Base-by-base conservation (phyloP, 2,888 invertebrate species). In the Cryptops parisi region DNA sequence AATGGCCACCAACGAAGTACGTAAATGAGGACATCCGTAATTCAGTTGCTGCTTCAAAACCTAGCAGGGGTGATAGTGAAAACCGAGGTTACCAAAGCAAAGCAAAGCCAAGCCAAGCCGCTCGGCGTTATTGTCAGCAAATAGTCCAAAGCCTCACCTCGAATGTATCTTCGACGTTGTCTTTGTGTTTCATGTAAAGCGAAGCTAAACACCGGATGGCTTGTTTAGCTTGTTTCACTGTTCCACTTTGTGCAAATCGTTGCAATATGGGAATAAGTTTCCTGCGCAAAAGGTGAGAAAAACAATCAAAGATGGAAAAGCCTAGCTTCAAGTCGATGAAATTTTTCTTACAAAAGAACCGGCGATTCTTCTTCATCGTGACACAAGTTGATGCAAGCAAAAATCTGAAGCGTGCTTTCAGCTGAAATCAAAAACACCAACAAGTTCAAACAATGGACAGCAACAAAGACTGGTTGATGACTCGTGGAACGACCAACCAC, bases 211-310 rank as follows among this genome's bases (percentile, higher is more conserved):
- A 96, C 60, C 89, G 80, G 56, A 97, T 84, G 2, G 96, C 93
- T 64, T 94, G 91, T 71, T 97, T 97, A 4, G 94, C 91, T 70
- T 96, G 94, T 69, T 93, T 93, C 1, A 89, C 84, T 2, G 88
- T 86, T 12, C 96, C 96, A 43, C 80, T 80, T 63, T 86, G 81
- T 0, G 90, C 86, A 66, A 91, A 83, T 52, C 82, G 83, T 66
- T 87, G 86, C 68, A 94, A 87, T 48, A 89, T 77, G 1, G 88
- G 86, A 27, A 87, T 80, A 66, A 96, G 70, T 57, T 80, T 78
- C 47, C 84, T 81, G 43, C n/a, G n/a, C n/a, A n/a, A n/a, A n/a
- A n/a, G n/a, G n/a, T n/a, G n/a, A n/a, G n/a, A n/a, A n/a, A n/a
- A n/a, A n/a, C n/a, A n/a, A n/a, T n/a, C n/a, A n/a, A n/a, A n/a